A percentile compares a stretch with the other conserved stretches of the same genome.
These are phyloP conservation scores for Pteropus alecto DNA, from an alignment of 2,113 vertebrate species.

Conservation along the genomic window DNA sequence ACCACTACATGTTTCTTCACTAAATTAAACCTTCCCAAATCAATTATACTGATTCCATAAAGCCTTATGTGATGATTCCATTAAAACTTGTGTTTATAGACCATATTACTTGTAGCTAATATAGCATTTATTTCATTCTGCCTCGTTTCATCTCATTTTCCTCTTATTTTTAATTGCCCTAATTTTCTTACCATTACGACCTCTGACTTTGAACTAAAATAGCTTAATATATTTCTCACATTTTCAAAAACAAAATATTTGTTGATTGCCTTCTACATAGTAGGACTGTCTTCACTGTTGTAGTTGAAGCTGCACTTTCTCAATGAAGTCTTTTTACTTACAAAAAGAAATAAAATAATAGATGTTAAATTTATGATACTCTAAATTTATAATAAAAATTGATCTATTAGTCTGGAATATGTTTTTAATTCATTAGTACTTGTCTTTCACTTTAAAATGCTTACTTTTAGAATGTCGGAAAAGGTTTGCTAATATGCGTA, in stretches of 20 bases:
- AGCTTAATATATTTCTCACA: neutral
- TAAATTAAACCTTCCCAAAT: neutral
- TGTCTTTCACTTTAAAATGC: neutral
- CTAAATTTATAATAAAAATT: neutral
- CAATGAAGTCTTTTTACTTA: neutral
- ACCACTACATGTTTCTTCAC: neutral
- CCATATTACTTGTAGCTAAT: neutral
- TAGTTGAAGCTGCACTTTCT: neutral
- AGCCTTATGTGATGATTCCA: neutral
- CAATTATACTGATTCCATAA: neutral
- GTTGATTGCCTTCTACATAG: neutral
- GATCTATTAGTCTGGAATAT: neutral
- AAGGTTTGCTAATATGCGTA: neutral
- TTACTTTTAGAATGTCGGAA: neutral
- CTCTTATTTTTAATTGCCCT: neutral
- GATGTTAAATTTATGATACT: neutral
- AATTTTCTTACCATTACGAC: neutral
- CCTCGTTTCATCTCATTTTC: neutral
- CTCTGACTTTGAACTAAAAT: neutral
- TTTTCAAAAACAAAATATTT: neutral
- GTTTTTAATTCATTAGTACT: neutral
- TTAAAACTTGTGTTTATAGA: neutral
- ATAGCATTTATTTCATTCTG: neutral
- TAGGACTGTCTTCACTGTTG: neutral
- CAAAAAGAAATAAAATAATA: neutral